phyloP scores from a whole-genome alignment of 2,797 vertebrate genomes.

The Cyclopterus lumpus region DNA sequence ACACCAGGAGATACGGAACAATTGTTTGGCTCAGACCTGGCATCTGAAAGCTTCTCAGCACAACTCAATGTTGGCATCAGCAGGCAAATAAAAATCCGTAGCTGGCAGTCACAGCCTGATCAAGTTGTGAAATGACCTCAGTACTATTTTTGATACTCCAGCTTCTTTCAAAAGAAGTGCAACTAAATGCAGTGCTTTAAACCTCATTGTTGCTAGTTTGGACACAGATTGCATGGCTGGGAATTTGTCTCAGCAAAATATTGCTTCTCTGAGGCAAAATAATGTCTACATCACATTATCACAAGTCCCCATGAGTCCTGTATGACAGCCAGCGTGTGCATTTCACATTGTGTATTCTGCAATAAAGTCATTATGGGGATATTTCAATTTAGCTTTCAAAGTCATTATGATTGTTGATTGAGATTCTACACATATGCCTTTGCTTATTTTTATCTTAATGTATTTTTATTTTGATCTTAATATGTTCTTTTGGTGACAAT shows the following conservation, averaged over 20 bases:
- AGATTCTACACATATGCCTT: neutral
- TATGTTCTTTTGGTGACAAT: neutral
- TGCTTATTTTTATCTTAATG: conserved; percentile 20
- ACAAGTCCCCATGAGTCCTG: neutral
- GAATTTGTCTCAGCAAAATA: conserved; percentile 1
- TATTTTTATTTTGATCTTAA: conserved; percentile 8
- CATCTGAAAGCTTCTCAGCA: conserved; percentile 33
- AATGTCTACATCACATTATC: neutral
- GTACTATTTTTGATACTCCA: conserved; percentile 33
- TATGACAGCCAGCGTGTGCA: neutral
- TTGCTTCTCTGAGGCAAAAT: conserved; percentile 3
- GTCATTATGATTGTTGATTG: neutral
- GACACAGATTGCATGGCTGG: conserved; percentile 1
- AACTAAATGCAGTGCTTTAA: conserved; percentile 5
- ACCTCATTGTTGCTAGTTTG: neutral
- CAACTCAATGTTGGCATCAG: conserved; percentile 27
- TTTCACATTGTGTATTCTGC: conserved; percentile 19
- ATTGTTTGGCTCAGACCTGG: conserved; percentile 48
- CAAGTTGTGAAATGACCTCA: conserved; percentile 55
- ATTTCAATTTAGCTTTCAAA: conserved; percentile 10
- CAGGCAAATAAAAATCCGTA: conserved; percentile 47
- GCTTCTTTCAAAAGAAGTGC: conserved; percentile 3
- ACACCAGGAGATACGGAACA: conserved; percentile 55
- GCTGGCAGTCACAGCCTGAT: conserved; percentile 40
- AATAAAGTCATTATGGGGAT: conserved; percentile 18